A percentile compares a stretch with the other conserved stretches of the same genome.
Evolutionary conservation across 2,888 invertebrate species (phyloP).

Genomic region (Choristoneura rosaceana): DNA sequence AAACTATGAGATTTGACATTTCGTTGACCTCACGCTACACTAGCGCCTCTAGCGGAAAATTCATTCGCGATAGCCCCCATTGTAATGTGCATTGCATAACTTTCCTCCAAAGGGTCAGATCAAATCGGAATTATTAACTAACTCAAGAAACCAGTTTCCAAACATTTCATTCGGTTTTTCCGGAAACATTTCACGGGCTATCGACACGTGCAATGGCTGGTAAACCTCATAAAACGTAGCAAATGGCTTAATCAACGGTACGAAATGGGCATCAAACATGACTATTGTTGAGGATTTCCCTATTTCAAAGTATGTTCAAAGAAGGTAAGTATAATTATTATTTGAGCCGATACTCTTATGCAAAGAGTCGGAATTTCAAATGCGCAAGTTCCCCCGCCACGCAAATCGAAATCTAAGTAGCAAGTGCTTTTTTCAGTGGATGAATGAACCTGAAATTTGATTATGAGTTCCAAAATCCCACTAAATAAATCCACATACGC

Average conservation of each 20-base stretch:
- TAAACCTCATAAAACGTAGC: slow-evolving; percentile 5
- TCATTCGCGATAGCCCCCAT: too few relatives aligned
- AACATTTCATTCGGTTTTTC: slow-evolving; percentile 9
- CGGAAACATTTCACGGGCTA: slow-evolving; percentile 21
- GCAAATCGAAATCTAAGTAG: too few relatives aligned
- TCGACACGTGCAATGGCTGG: slow-evolving; percentile 1
- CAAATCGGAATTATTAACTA: background rate
- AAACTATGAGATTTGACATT: too few relatives aligned
- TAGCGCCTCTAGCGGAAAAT: too few relatives aligned
- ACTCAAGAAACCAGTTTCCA: background rate
- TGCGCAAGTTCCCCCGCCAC: too few relatives aligned
- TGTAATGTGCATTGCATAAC: background rate
- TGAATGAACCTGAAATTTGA: too few relatives aligned
- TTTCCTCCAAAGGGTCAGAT: background rate
- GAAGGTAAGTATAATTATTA: too few relatives aligned
- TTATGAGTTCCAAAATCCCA: too few relatives aligned
- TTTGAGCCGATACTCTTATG: background rate
- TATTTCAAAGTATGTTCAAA: background rate
- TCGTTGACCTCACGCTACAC: too few relatives aligned
- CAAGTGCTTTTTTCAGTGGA: too few relatives aligned
- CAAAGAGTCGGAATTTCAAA: too few relatives aligned
- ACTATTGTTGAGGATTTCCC: background rate
- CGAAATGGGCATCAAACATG: slow-evolving; percentile 6
- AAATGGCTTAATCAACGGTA: slow-evolving; percentile 1
- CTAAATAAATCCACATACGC: too few relatives aligned